Conservation (phyloP, 1,140 invertebrate species). For the Apocrypta bakeri region DNA sequence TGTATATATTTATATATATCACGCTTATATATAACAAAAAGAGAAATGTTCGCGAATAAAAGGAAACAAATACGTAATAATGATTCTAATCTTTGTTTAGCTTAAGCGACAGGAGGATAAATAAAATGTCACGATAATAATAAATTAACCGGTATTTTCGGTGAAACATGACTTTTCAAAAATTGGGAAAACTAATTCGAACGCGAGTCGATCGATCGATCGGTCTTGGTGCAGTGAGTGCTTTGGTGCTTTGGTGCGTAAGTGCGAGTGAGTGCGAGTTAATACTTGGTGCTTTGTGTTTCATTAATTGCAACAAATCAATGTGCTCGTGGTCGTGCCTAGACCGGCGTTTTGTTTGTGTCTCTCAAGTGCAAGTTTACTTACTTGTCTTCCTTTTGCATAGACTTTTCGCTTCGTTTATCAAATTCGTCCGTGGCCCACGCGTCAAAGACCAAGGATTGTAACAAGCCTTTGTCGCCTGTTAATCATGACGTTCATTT, state of each 20-base stretch:
- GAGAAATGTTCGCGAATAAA: too few relatives aligned
- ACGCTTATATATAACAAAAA: too few relatives aligned
- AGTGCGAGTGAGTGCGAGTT: constrained; percentile 10
- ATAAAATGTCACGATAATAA: too few relatives aligned
- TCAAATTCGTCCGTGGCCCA: constrained; percentile 84
- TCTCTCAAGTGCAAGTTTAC: constrained; percentile 32
- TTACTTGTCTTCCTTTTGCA: constrained; percentile 68
- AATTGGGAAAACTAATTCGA: neutral
- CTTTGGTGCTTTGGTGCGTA: too few relatives aligned
- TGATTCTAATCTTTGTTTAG: too few relatives aligned
- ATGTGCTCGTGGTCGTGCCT: constrained; percentile 57
- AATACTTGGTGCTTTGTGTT: constrained; percentile 48
- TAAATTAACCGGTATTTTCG: too few relatives aligned
- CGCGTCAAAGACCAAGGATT: constrained; percentile 88
- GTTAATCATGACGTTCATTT: neutral
- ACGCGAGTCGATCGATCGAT: constrained; percentile 31
- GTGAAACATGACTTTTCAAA: too few relatives aligned
- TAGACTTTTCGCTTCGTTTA: constrained; percentile 74
- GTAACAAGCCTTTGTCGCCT: constrained; percentile 88
- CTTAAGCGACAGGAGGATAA: too few relatives aligned
- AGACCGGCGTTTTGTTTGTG: constrained; percentile 29
- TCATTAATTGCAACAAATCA: constrained; percentile 39
- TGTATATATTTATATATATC: too few relatives aligned
- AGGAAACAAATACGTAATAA: too few relatives aligned
- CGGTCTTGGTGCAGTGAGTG: constrained; percentile 39